These are phyloP conservation scores for Sylvicola fuscatus DNA, from an alignment of 2,888 invertebrate genomes.

Conservation along the genomic window DNA sequence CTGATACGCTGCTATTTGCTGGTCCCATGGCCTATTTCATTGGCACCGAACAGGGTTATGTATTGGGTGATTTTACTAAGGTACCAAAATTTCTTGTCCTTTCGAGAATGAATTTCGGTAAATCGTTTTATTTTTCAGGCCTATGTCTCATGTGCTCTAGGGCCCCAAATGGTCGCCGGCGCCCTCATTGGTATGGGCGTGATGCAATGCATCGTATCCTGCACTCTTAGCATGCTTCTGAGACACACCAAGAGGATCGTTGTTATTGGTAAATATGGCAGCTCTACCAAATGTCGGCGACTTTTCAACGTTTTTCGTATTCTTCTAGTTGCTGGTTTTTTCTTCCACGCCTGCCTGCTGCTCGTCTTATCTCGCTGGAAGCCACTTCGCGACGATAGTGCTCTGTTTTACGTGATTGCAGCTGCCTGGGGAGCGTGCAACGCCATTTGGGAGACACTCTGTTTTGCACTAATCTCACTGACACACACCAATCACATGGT, in stretches of 20 bases:
- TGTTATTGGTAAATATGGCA: constrained; percentile 37
- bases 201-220: constrained; percentile 55
- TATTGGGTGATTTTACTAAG: constrained; percentile 64
- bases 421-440: constrained; percentile 78
- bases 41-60: constrained; percentile 67
- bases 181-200: constrained; percentile 54
- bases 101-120: too few species aligned
- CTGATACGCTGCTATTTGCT: constrained; percentile 36
- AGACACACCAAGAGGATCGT: constrained; percentile 52
- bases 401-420: constrained; percentile 62
- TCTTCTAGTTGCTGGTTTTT: constrained; percentile 47
- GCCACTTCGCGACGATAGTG: constrained; percentile 59
- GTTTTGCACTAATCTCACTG: constrained; percentile 24
- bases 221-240: constrained; percentile 59
- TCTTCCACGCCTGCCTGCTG: constrained; percentile 58
- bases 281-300: too few species aligned
- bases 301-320: constrained; percentile 2
- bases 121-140: constrained; percentile 31
- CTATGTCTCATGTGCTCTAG: constrained; percentile 64
- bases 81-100: too few species aligned
- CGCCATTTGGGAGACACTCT: constrained; percentile 59
- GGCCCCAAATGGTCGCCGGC: constrained; percentile 49
- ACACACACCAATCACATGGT: constrained; percentile 24
- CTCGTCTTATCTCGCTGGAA: constrained; percentile 60
- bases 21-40: constrained; percentile 62